phyloP scores from a whole-genome alignment of 2,797 vertebrate species.

The Cirrhinus molitorella region DNA sequence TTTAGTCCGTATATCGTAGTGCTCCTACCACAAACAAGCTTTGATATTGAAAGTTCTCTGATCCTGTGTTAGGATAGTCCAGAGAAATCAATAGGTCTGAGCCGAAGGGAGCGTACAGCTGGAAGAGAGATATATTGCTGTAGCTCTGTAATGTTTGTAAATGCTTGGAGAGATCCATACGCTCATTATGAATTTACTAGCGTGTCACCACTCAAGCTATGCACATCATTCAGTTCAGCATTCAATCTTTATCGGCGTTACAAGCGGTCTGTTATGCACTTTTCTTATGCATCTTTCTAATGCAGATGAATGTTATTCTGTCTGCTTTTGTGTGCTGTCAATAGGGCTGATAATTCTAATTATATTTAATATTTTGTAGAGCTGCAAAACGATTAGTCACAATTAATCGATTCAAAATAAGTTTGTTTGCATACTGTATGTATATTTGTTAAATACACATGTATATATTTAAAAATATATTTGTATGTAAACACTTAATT shows the following conservation, averaged over 20 bases:
- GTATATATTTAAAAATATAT: too few relatives aligned
- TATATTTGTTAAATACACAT: too few relatives aligned
- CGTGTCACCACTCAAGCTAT: conserved; percentile 1
- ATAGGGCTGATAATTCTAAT: background rate
- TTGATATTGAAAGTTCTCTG: conserved; percentile 36
- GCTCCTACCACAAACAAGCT: background rate
- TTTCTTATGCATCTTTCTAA: background rate
- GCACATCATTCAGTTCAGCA: conserved; percentile 1
- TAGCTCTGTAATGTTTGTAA: conserved; percentile 23
- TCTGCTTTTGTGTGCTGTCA: background rate
- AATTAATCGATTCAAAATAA: too few relatives aligned
- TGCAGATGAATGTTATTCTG: background rate
- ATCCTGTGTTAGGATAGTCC: conserved; percentile 23
- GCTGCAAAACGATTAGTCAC: too few relatives aligned
- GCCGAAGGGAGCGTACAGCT: background rate
- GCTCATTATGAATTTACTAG: conserved; percentile 15
- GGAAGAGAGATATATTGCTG: conserved; percentile 20
- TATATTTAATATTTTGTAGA: background rate
- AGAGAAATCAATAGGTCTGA: conserved; percentile 38
- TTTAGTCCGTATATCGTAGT: background rate
- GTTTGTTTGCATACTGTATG: too few relatives aligned
- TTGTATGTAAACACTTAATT: too few relatives aligned
- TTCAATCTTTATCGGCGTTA: background rate
- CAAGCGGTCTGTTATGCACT: background rate
- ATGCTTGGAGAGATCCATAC: conserved; percentile 35